A percentile compares a stretch with the other conserved stretches of the same genome.
Conservation (phyloP, 2,113 vertebrate species). For the Saccopteryx leptura region DNA sequence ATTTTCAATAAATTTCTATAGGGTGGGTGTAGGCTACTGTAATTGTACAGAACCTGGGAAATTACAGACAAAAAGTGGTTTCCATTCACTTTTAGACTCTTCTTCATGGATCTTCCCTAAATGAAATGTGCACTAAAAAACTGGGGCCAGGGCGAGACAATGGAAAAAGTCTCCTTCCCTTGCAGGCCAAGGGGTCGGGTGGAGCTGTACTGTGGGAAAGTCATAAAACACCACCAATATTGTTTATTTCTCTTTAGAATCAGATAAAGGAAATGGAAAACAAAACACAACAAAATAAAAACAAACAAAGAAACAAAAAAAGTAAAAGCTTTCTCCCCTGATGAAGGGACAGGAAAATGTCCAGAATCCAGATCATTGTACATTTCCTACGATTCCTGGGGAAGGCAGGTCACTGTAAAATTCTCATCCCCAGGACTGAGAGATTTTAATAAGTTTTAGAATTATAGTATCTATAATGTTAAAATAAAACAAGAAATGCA, state of each 20-base stretch:
- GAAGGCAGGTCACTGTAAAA: not conserved
- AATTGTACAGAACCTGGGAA: not conserved
- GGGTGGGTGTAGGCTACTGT: fast-evolving
- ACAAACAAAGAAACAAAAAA: not conserved
- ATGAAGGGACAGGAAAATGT: not conserved
- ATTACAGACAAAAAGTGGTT: not conserved
- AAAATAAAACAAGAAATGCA: not conserved
- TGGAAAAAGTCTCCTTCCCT: not conserved
- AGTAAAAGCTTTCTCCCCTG: not conserved
- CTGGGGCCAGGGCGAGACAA: not conserved
- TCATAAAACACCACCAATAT: not conserved
- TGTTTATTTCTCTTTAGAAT: not conserved
- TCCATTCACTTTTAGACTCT: not conserved
- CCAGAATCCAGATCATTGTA: not conserved
- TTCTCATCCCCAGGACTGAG: not conserved
- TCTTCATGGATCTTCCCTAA: not conserved
- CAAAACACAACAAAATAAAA: not conserved
- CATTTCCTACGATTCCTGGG: not conserved
- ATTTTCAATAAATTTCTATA: not conserved
- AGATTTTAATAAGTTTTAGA: no score
- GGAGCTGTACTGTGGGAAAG: not conserved
- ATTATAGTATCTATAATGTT: not conserved
- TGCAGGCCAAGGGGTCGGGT: not conserved
- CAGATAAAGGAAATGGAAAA: not conserved
- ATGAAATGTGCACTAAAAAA: not conserved